These are phyloP conservation scores for Parauchenoglanis punctatus DNA, from an alignment of 2,797 vertebrate genomes.

Conservation along the genomic window DNA sequence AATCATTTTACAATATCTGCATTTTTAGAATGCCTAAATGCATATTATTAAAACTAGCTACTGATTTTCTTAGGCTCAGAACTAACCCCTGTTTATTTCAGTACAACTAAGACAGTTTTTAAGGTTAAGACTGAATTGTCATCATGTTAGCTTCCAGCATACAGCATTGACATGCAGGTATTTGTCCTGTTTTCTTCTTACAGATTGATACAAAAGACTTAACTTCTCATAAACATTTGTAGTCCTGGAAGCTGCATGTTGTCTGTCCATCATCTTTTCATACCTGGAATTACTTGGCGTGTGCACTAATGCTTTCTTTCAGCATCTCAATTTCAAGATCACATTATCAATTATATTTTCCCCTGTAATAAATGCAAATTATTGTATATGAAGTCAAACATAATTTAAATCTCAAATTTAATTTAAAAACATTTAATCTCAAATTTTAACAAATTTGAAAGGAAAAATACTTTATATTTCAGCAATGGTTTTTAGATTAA, in stretches of 20 bases:
- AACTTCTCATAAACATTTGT: slow-evolving; percentile 33
- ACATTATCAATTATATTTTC: neutral
- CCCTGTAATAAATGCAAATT: neutral
- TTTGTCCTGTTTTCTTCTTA: slow-evolving; percentile 28
- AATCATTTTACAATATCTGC: neutral
- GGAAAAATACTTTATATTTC: neutral
- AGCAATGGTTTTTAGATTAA: neutral
- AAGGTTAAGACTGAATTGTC: too few relatives aligned
- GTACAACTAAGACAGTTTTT: too few relatives aligned
- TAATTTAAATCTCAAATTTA: too few relatives aligned
- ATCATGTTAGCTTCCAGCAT: neutral
- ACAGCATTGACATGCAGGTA: neutral
- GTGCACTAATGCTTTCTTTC: slow-evolving; percentile 52
- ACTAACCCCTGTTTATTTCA: too few relatives aligned
- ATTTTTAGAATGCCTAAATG: neutral
- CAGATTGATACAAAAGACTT: slow-evolving; percentile 27
- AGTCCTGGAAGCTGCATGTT: slow-evolving; percentile 26
- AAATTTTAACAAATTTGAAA: too few relatives aligned
- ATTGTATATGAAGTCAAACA: neutral
- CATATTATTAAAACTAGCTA: neutral
- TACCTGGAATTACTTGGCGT: slow-evolving; percentile 78
- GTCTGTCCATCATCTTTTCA: slow-evolving; percentile 50
- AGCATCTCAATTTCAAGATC: slow-evolving; percentile 20
- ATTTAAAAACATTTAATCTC: too few relatives aligned
- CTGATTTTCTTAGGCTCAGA: neutral